phyloP scores from a whole-genome alignment of 2,113 vertebrate species.

The Tringa solitaria region DNA sequence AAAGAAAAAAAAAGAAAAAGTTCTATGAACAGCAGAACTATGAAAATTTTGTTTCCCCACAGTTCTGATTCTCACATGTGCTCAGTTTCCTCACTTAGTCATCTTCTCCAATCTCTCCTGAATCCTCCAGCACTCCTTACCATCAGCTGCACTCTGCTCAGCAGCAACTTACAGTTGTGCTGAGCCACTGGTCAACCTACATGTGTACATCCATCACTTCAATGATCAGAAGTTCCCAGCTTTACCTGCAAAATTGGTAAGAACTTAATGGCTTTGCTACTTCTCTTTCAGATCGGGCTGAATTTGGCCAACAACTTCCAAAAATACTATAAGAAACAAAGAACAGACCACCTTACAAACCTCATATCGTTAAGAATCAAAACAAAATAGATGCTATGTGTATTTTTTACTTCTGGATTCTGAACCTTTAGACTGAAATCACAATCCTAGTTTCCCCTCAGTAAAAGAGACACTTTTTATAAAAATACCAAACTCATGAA shows the following conservation, averaged over 20 bases:
- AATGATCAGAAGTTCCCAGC: not conserved
- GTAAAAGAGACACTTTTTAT: not conserved
- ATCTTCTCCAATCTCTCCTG: not conserved
- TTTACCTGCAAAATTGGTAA: not conserved
- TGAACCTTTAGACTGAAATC: not conserved
- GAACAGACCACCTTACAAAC: not conserved
- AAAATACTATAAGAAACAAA: not conserved
- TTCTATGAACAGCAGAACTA: not conserved
- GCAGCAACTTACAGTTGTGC: not conserved
- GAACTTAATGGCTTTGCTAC: not conserved
- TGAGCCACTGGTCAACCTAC: not conserved
- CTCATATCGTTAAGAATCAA: not conserved
- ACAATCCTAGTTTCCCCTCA: not conserved
- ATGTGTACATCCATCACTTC: not conserved
- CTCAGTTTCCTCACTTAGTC: not conserved
- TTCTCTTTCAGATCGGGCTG: not conserved
- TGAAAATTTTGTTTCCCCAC: not conserved
- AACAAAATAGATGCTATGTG: not conserved
- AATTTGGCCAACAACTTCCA: not conserved
- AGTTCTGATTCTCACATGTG: not conserved
- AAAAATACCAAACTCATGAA: not conserved
- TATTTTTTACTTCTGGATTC: not conserved
- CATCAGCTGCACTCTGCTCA: not conserved
- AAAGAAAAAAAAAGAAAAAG: not conserved
- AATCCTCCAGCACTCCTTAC: not conserved